Base-by-base conservation (phyloP, 2,113 vertebrate genomes). In the Xyliphius kryptos region DNA sequence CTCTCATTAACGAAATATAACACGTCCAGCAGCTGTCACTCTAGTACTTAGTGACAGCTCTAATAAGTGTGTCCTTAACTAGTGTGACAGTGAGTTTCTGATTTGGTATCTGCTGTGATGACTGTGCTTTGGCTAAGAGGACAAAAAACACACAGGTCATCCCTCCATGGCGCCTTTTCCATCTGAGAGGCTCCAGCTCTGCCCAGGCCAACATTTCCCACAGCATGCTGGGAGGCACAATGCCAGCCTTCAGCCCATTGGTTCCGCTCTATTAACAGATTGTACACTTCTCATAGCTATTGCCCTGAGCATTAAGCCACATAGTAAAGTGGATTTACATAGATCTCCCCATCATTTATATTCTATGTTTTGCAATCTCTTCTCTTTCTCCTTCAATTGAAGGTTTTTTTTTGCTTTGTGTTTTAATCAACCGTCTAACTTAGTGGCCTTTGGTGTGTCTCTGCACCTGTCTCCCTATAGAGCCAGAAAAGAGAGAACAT, bases 181-280 rank as follows among this genome's bases (percentile, higher is more conserved):
- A 79, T 78, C 73, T 80, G 77, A 81, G 80, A 75, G 70, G 83
- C 67, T 88, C 91, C 86, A 91, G 89, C 76, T 72, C 77, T 74
- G 82, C 91, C 90, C 92, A 94, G 89, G 89, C 79, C 87, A 89
- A 89, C 78, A 79, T 83, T 74, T 81, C 89, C 86, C 84, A 89
- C 84, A 80, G 89, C 85, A 89, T 83, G 89, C 89, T 88, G 88
- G 79, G 78, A 81, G 77, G 79, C 70, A 90, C 82, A 83, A 80
- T 80, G 71, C 79, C 60, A 1, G 70, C 80, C 85, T 89, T 91
- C 89, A 90, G 78, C 63, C 57, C 44, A 97, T 94, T 91, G 89
- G 94, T 95, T 94, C 91, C 91, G 84, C 91, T 88, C 88, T 94
- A 96, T 97, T 97, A 97, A 91, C 89, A 92, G 91, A 89, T 91